Base-by-base conservation (phyloP, 2,888 invertebrate species). In the Noctua janthina region DNA sequence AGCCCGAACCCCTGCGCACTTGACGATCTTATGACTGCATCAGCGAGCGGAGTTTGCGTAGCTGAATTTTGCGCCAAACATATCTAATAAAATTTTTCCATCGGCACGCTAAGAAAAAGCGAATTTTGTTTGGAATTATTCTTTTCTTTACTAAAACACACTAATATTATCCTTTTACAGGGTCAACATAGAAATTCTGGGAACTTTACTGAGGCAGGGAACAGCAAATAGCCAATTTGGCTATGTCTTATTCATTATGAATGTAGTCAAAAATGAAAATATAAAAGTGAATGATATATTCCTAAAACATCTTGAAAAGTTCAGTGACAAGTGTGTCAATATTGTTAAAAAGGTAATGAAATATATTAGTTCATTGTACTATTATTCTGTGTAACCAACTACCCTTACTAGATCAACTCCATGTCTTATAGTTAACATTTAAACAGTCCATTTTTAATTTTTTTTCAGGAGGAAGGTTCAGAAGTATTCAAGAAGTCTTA, bases 171-270 rank as follows among this genome's bases (percentile, higher is more conserved):
- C 3, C 87, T 92, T 90, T 97, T 96, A 84, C 95, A 98, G 98
- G 90, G 95, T 98, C 67, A 99, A 99, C 92, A 96, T 97, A 75
- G 97, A 98, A 94, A 98, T 99, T 84, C 94, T 99, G 73, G 98
- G 98, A 23, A 97, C 98, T 46, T 97, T 99, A 94, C 88, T 99
- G 54, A 96, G 96, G 23, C 97, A 98, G 90, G 99, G 98, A 4
- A 97, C 98, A 88, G 92, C 93, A 8, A 94, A 96, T 43, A 95
- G 92, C 79, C 96, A 98, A 78, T 98, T 98, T 93, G 92, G 94
- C 1, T 99, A 98, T 93, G 96, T 99, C 43, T 92, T 97, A 29
- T 97, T 97, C 91, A 95, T 99, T 46, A 97, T 99, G 97, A 97
- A 98, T 88, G 94, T 97, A 67, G 97, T 98, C 83, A 96, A 97